Evolutionary conservation across 2,888 invertebrate species (phyloP).

Genomic region (Heliconius charithonia): DNA sequence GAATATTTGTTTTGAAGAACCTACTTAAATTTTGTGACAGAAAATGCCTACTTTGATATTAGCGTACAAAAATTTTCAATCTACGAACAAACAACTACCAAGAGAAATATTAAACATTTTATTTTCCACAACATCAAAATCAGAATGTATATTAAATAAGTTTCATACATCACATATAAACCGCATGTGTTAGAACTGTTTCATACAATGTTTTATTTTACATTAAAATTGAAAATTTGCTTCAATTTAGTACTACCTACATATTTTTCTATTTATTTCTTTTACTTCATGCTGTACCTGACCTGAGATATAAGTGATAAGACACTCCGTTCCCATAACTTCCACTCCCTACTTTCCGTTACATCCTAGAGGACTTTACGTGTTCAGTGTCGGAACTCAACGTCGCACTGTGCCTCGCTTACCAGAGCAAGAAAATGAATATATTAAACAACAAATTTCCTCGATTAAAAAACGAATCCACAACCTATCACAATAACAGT

Average conservation of each 20-base stretch:
- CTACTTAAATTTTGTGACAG: not conserved
- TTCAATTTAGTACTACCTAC: no score
- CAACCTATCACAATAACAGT: no score
- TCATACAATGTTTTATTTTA: conserved; percentile 17
- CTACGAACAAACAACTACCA: not conserved
- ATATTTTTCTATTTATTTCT: no score
- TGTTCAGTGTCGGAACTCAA: no score
- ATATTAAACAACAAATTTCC: not conserved
- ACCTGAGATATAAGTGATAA: no score
- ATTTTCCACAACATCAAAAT: conserved; percentile 22
- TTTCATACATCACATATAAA: conserved; percentile 34
- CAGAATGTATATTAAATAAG: conserved; percentile 32
- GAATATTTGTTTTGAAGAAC: not conserved
- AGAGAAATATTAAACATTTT: not conserved
- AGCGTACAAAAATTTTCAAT: not conserved
- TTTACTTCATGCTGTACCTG: no score
- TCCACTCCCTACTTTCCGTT: no score
- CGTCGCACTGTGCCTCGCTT: no score
- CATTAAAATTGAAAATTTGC: not conserved
- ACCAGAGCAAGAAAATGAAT: not conserved
- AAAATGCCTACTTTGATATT: not conserved
- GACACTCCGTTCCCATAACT: no score
- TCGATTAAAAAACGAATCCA: not conserved
- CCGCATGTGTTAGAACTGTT: conserved; percentile 20
- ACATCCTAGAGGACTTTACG: no score